Evolutionary conservation across 2,113 vertebrate genomes (phyloP).

Genomic region (Rhipidura dahli): DNA sequence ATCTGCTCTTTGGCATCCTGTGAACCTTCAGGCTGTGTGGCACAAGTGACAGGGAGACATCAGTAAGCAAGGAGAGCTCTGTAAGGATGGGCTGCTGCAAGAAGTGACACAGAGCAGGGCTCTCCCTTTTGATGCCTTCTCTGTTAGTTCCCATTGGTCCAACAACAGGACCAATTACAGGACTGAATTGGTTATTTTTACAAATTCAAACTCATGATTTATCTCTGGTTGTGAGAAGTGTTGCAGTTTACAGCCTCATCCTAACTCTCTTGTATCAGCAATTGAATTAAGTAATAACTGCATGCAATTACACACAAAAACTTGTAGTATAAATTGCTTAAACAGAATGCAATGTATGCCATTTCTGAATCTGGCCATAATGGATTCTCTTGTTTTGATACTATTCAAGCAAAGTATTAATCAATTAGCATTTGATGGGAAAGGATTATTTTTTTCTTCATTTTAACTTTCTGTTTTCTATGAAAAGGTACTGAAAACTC

Average conservation of each 20-base stretch:
- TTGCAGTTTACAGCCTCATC: neutral
- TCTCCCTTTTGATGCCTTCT: neutral
- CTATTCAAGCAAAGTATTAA: neutral
- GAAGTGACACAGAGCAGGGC: neutral
- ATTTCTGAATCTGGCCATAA: neutral
- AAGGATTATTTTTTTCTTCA: neutral
- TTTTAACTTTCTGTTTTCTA: conserved; percentile 13
- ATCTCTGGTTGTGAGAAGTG: neutral
- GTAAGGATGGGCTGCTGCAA: neutral
- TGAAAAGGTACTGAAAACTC: conserved; percentile 17
- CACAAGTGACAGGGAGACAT: neutral
- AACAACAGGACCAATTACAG: no score
- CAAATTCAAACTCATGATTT: neutral
- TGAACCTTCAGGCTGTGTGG: neutral
- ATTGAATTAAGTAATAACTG: neutral
- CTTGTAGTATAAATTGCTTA: neutral
- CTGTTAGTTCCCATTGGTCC: neutral
- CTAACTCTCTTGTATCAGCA: neutral
- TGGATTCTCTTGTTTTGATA: neutral
- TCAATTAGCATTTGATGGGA: neutral
- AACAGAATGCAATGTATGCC: neutral
- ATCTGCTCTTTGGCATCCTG: neutral
- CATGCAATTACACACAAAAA: neutral
- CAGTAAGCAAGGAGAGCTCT: neutral
- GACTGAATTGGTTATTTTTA: neutral